Conservation (phyloP, 2,113 vertebrate species). For the Dasyurus viverrinus region DNA sequence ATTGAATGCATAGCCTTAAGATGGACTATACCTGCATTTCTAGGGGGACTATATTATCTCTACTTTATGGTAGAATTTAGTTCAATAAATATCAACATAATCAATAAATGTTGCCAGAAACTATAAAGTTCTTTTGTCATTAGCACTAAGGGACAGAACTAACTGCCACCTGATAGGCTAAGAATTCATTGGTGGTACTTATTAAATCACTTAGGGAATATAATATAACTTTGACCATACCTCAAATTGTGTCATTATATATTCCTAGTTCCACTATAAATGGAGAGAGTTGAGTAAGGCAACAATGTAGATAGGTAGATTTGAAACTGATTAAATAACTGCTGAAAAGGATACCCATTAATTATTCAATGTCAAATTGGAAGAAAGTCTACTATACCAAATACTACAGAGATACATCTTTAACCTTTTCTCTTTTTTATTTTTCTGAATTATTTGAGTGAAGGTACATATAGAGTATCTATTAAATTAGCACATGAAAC, state of each 20-base stretch:
- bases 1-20: neutral
- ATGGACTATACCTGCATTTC: neutral
- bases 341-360: neutral
- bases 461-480: neutral
- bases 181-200: neutral
- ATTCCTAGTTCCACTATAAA: neutral
- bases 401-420: neutral
- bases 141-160: neutral
- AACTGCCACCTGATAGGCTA: neutral
- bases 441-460: neutral
- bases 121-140: neutral
- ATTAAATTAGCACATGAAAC: neutral
- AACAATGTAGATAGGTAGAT: neutral
- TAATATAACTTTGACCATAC: neutral
- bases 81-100: conserved; percentile 4
- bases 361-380: neutral
- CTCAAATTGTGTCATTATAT: neutral
- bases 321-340: neutral
- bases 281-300: neutral
- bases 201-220: neutral
- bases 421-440: neutral
- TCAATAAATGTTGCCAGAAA: neutral
- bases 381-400: neutral
- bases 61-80: neutral
- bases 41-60: neutral